Percentiles rank a stretch among this genome's conserved stretches.
Evolutionary conservation across 2,113 vertebrate species (phyloP).

Genomic region (Lutjanus erythropterus): DNA sequence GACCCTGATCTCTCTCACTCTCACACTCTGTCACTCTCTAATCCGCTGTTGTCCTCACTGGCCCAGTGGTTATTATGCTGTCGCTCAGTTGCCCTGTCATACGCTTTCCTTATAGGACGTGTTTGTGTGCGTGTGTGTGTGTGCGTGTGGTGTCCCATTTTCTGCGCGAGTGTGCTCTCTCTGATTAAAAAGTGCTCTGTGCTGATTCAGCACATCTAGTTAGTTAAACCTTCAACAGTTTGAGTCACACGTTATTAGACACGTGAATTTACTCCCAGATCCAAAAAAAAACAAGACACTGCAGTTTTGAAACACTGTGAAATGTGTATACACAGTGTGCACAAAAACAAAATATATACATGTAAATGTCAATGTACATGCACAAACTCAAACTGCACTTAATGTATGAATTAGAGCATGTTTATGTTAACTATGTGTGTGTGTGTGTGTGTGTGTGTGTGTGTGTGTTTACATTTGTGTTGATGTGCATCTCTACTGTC

Average conservation of each 20-base stretch:
- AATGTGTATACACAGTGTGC: background rate
- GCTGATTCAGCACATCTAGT: conserved; percentile 45
- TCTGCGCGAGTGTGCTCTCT: conserved; percentile 9
- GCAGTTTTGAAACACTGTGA: background rate
- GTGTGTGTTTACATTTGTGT: background rate
- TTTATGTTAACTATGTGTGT: background rate
- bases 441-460: background rate
- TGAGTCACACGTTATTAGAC: conserved; percentile 7
- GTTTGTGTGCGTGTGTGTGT: conserved; percentile 41
- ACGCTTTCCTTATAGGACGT: conserved; percentile 20
- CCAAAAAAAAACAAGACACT: background rate
- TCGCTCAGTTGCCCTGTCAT: conserved; percentile 32
- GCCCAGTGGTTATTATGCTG: conserved; percentile 51
- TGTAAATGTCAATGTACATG: background rate
- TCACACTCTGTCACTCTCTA: conserved; percentile 59
- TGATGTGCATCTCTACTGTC: background rate
- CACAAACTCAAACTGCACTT: background rate
- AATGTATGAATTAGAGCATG: background rate
- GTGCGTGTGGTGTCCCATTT: conserved; percentile 45
- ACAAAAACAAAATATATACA: background rate
- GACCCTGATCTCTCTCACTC: conserved; percentile 68
- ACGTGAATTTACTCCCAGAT: background rate
- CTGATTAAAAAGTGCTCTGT: conserved; percentile 33
- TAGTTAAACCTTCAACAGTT: conserved; percentile 40
- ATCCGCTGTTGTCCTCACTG: conserved; percentile 66